phyloP scores from a whole-genome alignment of 2,888 invertebrate genomes.

The Sycophila texana region DNA sequence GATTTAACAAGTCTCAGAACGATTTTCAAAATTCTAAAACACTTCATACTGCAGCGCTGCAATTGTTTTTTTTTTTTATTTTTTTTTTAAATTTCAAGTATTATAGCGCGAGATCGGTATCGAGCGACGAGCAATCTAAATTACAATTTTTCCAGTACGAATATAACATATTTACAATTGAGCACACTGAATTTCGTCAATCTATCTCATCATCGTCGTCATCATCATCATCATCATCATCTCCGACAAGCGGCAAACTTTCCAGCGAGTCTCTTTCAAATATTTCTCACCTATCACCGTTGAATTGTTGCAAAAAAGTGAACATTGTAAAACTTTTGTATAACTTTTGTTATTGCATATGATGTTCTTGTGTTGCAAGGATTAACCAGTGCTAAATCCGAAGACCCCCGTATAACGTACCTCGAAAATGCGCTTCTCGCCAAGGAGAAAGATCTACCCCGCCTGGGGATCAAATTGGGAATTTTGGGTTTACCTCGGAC shows the following conservation, averaged over 20 bases:
- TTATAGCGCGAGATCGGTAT: too few relatives aligned
- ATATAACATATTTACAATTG: too few relatives aligned
- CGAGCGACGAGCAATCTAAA: too few relatives aligned
- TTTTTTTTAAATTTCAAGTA: too few relatives aligned
- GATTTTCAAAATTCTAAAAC: background rate
- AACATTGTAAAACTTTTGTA: background rate
- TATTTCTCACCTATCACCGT: background rate
- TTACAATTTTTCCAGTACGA: too few relatives aligned
- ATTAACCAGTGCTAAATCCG: constrained; percentile 50
- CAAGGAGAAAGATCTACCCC: constrained; percentile 77
- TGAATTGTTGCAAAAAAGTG: background rate
- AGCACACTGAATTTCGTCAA: too few relatives aligned
- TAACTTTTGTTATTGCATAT: constrained; percentile 2
- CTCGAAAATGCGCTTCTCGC: constrained; percentile 78
- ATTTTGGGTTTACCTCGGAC: constrained; percentile 79
- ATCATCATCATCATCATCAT: too few relatives aligned
- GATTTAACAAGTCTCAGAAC: background rate
- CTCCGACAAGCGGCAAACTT: too few relatives aligned
- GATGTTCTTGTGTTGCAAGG: constrained; percentile 26
- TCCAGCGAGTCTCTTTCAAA: too few relatives aligned
- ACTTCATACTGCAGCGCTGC: too few relatives aligned
- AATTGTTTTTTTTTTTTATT: too few relatives aligned
- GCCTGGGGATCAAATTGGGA: constrained; percentile 77
- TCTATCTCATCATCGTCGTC: too few relatives aligned
- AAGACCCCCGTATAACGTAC: constrained; percentile 76